Percentiles rank a stretch among this genome's conserved stretches.
Evolutionary conservation across 2,888 invertebrate genomes (phyloP).

Genomic region (Morpho deidamia): DNA sequence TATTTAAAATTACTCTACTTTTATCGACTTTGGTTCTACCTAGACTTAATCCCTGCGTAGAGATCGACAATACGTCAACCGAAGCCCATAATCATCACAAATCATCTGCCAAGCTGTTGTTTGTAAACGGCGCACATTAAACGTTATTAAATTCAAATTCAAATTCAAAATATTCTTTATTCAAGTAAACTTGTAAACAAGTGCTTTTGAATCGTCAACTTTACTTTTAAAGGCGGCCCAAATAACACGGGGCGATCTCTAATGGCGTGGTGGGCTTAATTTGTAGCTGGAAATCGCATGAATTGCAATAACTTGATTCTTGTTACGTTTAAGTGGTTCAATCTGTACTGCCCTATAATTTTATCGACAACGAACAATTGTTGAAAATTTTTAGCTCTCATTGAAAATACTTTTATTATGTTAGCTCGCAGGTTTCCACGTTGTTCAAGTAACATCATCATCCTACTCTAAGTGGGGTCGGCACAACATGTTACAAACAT

Average conservation of each 20-base stretch:
- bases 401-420: no score
- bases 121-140: conserved; percentile 48
- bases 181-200: no score
- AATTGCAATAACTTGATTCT: conserved; percentile 37
- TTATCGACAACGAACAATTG: not conserved
- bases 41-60: not conserved
- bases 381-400: no score
- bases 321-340: conserved; percentile 31
- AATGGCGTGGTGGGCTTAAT: conserved; percentile 34
- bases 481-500: no score
- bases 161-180: no score
- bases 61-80: not conserved
- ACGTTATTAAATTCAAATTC: no score
- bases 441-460: no score
- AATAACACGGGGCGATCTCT: conserved; percentile 37
- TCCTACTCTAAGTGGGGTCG: no score
- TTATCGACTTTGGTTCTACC: not conserved
- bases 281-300: conserved; percentile 38
- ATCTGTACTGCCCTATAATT: not conserved
- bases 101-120: conserved; percentile 32
- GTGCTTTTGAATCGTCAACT: no score
- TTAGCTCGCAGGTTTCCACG: no score
- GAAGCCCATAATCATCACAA: conserved; percentile 3
- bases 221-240: conserved; percentile 42
- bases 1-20: not conserved